These are phyloP conservation scores for Coendou prehensilis DNA, from an alignment of 2,797 vertebrate species.

Conservation along the genomic window DNA sequence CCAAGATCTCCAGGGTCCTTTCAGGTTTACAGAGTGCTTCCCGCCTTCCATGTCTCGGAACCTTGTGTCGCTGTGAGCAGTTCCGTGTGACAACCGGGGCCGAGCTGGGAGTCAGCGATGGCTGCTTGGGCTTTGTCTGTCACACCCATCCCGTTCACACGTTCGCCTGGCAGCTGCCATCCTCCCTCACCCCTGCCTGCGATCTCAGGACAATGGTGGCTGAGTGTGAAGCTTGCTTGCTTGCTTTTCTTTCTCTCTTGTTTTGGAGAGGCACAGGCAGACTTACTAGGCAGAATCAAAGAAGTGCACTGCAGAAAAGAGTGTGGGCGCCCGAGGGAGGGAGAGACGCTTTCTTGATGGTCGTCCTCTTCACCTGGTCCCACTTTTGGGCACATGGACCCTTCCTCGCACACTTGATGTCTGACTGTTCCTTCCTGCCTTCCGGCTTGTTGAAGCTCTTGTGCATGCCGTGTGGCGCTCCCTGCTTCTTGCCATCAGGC, in stretches of 20 bases:
- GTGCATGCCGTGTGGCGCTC: too few species aligned
- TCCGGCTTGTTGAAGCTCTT: too few species aligned
- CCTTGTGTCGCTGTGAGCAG: not conserved
- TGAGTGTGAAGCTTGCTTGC: not conserved
- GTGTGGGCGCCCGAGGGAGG: not conserved
- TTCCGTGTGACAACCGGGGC: not conserved
- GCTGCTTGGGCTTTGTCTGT: too few species aligned
- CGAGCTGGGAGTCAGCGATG: rapidly evolving
- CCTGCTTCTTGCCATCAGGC: not conserved
- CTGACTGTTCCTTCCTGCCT: too few species aligned
- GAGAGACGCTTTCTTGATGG: not conserved
- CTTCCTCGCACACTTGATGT: too few species aligned
- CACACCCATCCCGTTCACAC: rapidly evolving
- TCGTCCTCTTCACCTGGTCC: too few species aligned
- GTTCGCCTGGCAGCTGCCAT: rapidly evolving
- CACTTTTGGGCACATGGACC: not conserved
- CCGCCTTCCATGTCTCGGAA: rapidly evolving
- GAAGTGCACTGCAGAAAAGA: not conserved
- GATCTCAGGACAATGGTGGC: not conserved
- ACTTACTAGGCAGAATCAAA: not conserved
- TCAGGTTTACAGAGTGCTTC: not conserved
- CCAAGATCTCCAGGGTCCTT: not conserved
- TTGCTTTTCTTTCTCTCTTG: not conserved
- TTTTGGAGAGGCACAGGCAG: not conserved
- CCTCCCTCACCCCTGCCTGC: not conserved